Evolutionary conservation across 2,113 vertebrate species (phyloP).

Genomic region (Gila orcuttii): DNA sequence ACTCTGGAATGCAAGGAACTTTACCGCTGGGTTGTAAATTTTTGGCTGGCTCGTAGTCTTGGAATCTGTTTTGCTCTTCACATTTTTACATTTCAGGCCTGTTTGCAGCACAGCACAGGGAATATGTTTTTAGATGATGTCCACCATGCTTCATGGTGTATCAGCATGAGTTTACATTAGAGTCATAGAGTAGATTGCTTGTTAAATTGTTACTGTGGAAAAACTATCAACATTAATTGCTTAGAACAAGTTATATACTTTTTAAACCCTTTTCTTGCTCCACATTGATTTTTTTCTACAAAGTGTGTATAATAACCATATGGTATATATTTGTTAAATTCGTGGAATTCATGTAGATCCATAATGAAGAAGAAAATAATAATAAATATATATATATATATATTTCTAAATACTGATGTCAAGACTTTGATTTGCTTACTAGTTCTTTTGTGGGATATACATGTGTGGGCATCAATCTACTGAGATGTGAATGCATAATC

Average conservation of each 20-base stretch:
- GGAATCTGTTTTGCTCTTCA: neutral
- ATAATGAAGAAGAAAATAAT: neutral
- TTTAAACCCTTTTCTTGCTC: neutral
- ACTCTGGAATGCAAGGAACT: neutral
- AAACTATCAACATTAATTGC: neutral
- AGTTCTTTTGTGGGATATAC: neutral
- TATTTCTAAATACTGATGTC: neutral
- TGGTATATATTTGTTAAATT: neutral
- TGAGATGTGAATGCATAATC: neutral
- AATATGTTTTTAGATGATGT: slow-evolving; percentile 22
- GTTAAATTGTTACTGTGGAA: neutral
- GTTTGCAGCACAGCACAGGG: slow-evolving; percentile 38
- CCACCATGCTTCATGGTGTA: slow-evolving; percentile 2
- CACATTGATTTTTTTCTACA: neutral
- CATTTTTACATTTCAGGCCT: slow-evolving; percentile 42
- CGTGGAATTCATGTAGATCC: neutral
- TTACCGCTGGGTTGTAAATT: neutral
- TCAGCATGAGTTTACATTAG: slow-evolving; percentile 4
- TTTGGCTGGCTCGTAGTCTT: neutral
- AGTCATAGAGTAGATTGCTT: neutral
- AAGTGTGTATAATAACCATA: neutral
- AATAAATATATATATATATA: neutral
- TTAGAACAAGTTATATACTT: neutral
- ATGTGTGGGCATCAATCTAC: neutral
- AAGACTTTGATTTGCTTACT: neutral